A percentile compares a stretch with the other conserved stretches of the same genome.
phyloP scores from a whole-genome alignment of 2,888 invertebrate genomes.

The Dyspetes luteomarginatus region DNA sequence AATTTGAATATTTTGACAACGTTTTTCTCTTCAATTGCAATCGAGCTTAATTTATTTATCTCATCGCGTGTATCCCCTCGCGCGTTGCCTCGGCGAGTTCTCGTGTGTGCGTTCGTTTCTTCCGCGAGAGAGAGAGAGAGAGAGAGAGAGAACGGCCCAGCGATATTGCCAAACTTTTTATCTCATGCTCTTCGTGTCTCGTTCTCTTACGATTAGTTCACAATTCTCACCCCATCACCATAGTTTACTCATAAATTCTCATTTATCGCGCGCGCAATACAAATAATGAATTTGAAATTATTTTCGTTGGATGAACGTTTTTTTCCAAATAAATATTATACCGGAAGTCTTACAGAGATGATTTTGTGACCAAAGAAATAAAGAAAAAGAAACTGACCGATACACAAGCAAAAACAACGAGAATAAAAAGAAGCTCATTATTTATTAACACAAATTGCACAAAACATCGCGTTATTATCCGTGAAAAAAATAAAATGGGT shows the following conservation, averaged over 20 bases:
- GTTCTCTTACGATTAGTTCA: not conserved
- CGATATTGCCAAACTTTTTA: no score
- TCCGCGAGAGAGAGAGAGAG: no score
- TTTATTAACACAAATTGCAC: no score
- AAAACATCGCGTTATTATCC: not conserved
- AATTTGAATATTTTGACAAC: constrained; percentile 16
- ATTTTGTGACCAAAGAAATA: not conserved
- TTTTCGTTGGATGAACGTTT: not conserved
- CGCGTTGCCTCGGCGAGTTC: not conserved
- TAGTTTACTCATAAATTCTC: no score
- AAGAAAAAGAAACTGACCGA: not conserved
- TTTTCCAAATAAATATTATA: not conserved
- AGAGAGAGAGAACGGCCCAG: no score
- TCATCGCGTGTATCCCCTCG: no score
- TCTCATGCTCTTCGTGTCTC: no score
- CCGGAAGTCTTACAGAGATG: no score
- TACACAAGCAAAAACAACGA: not conserved
- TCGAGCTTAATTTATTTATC: not conserved
- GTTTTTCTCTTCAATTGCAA: not conserved
- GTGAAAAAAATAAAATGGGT: constrained; percentile 84
- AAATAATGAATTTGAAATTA: not conserved
- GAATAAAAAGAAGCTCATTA: no score
- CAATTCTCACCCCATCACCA: no score
- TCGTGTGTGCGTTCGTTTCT: not conserved
- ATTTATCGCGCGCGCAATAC: not conserved